Evolutionary conservation across 2,888 invertebrate genomes (phyloP), one percentile per base, ranked within the genome.

Genomic region (Lampropteryx suffumata): DNA sequence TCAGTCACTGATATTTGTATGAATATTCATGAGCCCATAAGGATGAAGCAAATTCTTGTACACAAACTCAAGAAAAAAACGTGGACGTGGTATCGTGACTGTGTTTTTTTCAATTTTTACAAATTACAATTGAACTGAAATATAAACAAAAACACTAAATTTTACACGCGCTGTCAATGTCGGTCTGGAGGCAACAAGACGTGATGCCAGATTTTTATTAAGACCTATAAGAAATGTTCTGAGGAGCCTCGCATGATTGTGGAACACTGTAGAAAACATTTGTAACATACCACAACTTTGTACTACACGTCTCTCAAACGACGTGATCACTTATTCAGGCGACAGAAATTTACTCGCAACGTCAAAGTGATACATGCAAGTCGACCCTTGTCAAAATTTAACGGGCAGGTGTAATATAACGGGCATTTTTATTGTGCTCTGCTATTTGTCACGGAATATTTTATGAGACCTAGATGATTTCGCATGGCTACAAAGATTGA

Each of bases 281-380:
- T 47, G 28, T 17, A 39, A 21, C 8, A 40, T 47, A 17, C 28
- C 10, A 3, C 1, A 6, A 8, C n/a, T 33, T 34, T 11, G 1
- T 40, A 34, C 32, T 34, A 13, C 6, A 26, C n/a, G 37, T 33
- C 76, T 72, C 4, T 70, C 70, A 77, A 73, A 73, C 73, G 74
- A 75, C 68, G 67, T 60, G 70, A 83, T 87, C 80, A 85, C 79
- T 86, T 86, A 87, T 87, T 87, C 83, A 84, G 70, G 67, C 65
- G 82, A 79, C 80, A 81, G 82, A 79, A 82, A 88, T 87, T 81
- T 86, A 87, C 84, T 86, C 69, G 62, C 54, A 71, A 80, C 73
- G 84, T 88, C 85, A 79, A 72, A 68, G 66, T 88, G 89, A 89
- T 84, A 80, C 83, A 89, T 87, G 81, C 82, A 82, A 76, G 82